These are phyloP conservation scores for Drosophila insularis DNA, from an alignment of 1,140 invertebrate species.

Conservation along the genomic window DNA sequence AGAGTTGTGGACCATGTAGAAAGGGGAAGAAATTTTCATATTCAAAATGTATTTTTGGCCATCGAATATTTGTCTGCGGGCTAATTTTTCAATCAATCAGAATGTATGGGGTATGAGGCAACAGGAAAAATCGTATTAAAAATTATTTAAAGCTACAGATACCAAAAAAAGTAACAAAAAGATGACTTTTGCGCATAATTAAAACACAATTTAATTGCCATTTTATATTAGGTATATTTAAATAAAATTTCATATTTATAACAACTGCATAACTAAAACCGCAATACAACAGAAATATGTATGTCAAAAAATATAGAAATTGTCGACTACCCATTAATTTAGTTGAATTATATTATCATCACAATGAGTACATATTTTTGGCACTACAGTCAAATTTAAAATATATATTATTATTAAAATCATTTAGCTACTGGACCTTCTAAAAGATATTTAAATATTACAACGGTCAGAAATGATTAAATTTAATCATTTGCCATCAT, in stretches of 20 bases:
- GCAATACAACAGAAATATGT: neutral
- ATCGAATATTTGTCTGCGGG: conserved; percentile 48
- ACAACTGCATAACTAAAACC: neutral
- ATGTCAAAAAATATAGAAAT: neutral
- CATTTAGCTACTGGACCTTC: no score
- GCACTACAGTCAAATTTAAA: no score
- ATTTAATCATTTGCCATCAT: no score
- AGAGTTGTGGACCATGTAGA: conserved; percentile 16
- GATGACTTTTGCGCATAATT: conserved; percentile 25
- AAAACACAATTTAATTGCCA: conserved; percentile 19
- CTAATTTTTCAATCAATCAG: conserved; percentile 36
- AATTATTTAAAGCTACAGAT: conserved; percentile 8
- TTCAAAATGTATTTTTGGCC: conserved; percentile 58
- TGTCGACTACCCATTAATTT: neutral
- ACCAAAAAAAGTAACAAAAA: neutral
- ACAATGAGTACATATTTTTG: no score
- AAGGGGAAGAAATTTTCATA: conserved; percentile 17
- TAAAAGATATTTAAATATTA: no score
- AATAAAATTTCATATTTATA: conserved; percentile 16
- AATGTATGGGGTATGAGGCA: neutral
- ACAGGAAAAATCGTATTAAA: conserved; percentile 21
- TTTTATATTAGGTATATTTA: conserved; percentile 17
- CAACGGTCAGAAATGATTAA: no score
- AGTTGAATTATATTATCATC: no score
- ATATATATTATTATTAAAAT: no score